Base-by-base conservation (phyloP, 92 coral and sea anemone genomes). In the Porites divaricata region DNA sequence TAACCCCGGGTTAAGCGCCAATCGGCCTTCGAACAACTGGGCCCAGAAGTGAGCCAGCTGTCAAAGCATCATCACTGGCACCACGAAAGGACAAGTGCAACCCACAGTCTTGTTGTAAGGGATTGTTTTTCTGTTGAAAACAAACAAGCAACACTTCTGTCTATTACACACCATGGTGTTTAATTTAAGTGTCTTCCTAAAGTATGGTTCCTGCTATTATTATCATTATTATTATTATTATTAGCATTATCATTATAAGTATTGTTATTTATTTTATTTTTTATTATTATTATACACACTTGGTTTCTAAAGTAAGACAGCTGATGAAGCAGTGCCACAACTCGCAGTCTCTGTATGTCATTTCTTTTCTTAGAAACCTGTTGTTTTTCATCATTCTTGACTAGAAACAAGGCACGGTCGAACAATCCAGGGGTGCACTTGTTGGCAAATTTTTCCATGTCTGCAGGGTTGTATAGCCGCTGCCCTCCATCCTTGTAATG, bases 91-190 rank as follows among this genome's bases (percentile, higher is more conserved):
- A 28, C 41, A 28, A 28, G 41, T 28, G 41, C 41, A 28, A 28
- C 41, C 41, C 41, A 28, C 41, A 68, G 58, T 83, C 91, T 70
- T 83, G 54, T 68, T 88, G 87, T 72, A 81, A 78, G 75, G 77
- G 66, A 72, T 87, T 88, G 74, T 75, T 88, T 83, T 88, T 83
- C 78, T 83, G 64, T 59, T 59, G 15, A 77, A 10, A 24, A 16
- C 14, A 35, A 77, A 61, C 13, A 23, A 77, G 51, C 53, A 9
- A 19, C 4, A 8, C 28, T 62, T 15, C 12, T 20, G 52, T 28
- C 41, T 15, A 7, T 51, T 61, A 59, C 4, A 7, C 6, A 8
- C 9, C 61, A 14, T 17, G 12, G 22, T 12, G 45, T 11, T 21
- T 17, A 24, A 28, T 56, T 61, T 56, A 28, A 28, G 41, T 28